Base-by-base conservation (phyloP, 35 echinoderm and acorn worm species). In the Eucidaris tribuloides region DNA sequence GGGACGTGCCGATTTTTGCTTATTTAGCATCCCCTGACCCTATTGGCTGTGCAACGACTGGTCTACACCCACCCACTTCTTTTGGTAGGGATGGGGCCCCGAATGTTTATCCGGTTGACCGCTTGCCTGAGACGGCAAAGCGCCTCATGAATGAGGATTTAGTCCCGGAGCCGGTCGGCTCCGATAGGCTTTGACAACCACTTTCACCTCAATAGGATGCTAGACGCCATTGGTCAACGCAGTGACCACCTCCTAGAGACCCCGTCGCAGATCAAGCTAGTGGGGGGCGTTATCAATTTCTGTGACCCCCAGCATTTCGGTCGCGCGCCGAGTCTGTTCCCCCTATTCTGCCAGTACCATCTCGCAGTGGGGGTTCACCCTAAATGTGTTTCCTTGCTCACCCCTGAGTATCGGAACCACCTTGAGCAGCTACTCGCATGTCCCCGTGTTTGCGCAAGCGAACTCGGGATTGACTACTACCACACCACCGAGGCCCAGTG, bases 191-290 rank as follows among this genome's bases (percentile, higher is more conserved):
- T 79, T 32, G 77, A 79, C 25, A 79, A 45, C 27, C 77, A 79
- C 28, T 79, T 79, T 25, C 77, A 79, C 52, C 34, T 79, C 11
- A 45, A 79, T 45, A 79, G 77, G 45, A n/a, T 79, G 40, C 41
- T 49, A 45, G 46, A n/a, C 43, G 15, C 15, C 14, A 79, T 79
- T 29, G 20, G 23, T 24, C 41, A 46, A 9, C 22, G 11, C 19
- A 7, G 5, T 46, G 77, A 11, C 22, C 15, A 45, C 20, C 15
- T 5, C 3, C 77, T 45, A 54, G 20, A 36, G 4, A 20, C 23
- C 43, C 39, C 77, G 7, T 19, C 52, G 45, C 7, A 24, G 38
- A 18, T 58, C 5, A 58, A 58, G 55, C 43, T 79, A 14, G 3
- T 7, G 7, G 77, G 77, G 45, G 77, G 77, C 22, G 77, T 79